These are phyloP conservation scores for Oxytorus armatus DNA, from an alignment of 2,888 invertebrate genomes.

Conservation along the genomic window DNA sequence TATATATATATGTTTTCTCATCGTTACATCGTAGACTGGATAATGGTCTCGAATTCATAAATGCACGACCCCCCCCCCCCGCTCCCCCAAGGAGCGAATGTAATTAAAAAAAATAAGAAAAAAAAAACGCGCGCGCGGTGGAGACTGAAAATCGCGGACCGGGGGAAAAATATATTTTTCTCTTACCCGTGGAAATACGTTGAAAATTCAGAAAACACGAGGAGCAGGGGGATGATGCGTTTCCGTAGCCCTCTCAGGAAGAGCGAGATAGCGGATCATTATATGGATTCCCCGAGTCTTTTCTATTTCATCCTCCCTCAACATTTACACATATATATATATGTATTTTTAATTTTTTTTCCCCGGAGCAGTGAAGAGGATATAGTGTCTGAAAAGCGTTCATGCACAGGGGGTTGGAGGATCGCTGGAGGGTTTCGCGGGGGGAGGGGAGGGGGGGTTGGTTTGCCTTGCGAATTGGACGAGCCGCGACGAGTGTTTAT, in stretches of 20 bases:
- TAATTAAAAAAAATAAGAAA: neutral
- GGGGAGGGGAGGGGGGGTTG: too few species aligned
- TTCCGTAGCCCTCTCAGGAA: conserved; percentile 19
- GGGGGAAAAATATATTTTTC: neutral
- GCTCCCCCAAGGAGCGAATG: neutral
- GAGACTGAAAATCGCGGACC: neutral
- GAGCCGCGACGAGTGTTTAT: conserved; percentile 75
- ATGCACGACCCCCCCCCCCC: neutral
- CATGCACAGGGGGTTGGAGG: conserved; percentile 29
- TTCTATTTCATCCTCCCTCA: conserved; percentile 12
- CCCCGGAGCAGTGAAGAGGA: conserved; percentile 46
- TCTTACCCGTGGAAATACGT: neutral
- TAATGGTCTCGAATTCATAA: conserved; percentile 22
- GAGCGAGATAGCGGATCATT: conserved; percentile 53
- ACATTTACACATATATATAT: neutral
- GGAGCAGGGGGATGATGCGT: conserved; percentile 5
- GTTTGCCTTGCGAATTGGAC: conserved; percentile 51
- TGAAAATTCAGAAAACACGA: conserved; percentile 15
- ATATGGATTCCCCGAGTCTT: conserved; percentile 47
- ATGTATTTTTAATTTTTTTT: conserved; percentile 5
- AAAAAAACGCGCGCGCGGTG: neutral
- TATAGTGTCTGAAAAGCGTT: conserved; percentile 60
- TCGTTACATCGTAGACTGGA: neutral
- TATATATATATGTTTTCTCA: too few species aligned
- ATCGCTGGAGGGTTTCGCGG: conserved; percentile 28